These are phyloP conservation scores for Butorides virescens DNA, from an alignment of 2,113 vertebrate genomes.

Conservation along the genomic window DNA sequence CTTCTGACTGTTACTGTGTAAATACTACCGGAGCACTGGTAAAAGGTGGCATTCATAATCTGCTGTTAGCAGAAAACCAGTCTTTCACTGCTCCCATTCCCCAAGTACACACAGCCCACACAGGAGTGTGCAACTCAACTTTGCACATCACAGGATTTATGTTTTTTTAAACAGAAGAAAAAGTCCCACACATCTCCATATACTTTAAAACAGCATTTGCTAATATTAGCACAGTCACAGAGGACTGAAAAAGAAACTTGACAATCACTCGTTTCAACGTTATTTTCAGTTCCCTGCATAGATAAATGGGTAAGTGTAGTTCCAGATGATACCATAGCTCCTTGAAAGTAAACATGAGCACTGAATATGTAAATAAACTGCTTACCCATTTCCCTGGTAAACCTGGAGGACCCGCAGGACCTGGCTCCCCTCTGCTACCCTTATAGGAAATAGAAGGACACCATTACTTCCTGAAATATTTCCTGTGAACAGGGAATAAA, in stretches of 20 bases:
- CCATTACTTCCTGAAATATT: not conserved
- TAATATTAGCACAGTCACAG: slow-evolving; percentile 11
- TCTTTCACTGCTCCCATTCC: not conserved
- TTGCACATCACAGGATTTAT: not conserved
- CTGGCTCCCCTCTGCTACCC: slow-evolving; percentile 85
- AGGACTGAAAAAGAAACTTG: not conserved
- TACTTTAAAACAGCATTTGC: not conserved
- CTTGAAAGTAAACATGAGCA: not conserved
- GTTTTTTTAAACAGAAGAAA: not conserved
- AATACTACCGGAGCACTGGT: slow-evolving; percentile 69
- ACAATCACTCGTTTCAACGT: not conserved
- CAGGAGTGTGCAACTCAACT: not conserved
- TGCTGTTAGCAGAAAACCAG: not conserved
- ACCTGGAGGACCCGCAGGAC: slow-evolving; percentile 84
- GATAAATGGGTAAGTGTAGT: not conserved
- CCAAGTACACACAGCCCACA: not conserved
- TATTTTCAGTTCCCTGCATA: not conserved
- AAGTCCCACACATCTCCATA: not conserved
- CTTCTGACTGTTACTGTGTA: slow-evolving; percentile 75
- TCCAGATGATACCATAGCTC: not conserved
- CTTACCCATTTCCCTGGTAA: slow-evolving; percentile 89
- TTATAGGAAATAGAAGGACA: slow-evolving; percentile 55
- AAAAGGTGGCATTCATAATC: slow-evolving; percentile 75
- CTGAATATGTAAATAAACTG: not conserved
- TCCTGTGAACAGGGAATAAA: not conserved